Base-by-base conservation (phyloP, 2,113 vertebrate species). In the Lipotes vexillifer region DNA sequence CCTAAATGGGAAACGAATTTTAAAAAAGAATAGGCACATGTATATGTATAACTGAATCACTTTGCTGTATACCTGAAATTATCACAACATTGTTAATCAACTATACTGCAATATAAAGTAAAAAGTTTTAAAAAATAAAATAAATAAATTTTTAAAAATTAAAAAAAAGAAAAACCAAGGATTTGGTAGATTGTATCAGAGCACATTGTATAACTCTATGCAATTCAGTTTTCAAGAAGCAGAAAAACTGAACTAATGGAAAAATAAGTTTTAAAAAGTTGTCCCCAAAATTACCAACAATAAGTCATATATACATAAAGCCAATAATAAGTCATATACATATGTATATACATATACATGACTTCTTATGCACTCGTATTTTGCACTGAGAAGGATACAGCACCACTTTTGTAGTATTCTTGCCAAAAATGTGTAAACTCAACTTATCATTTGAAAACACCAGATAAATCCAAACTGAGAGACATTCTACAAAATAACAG, bases 171-270 rank as follows among this genome's bases (percentile, higher is more conserved):
- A 69, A 78, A 33, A 31, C 27, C 81, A 41, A 41, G 14, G n/a
- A 61, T 75, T 41, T 78, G 41, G 65, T 14, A 44, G 85, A 13
- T 44, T 93, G 14, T 66, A 29, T 49, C 59, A 95, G n/a, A 92
- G 20, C 78, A 89, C 46, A 33, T 4, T 66, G 29, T 71, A 55
- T 36, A 93, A 71, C 25, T 95, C 49, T 74, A 52, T 55, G 44
- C 31, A 88, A 49, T 93, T 57, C 68, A 80, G 66, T 31, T 95
- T 96, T 86, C 55, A 94, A 96, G 78, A 85, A 83, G 38, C 20
- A 92, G 49, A 90, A 88, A 90, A 91, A 84, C 31, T 78, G 29
- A 96, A 71, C 36, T 71, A 36, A 74, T 4, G 12, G 41, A 44
- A 87, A 83, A 95, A 44, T 49, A 55, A 61, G 6, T 49, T 65